Evolutionary conservation across 2,113 vertebrate species (phyloP), one percentile per base, ranked within the genome.

Genomic region (Pluvianellus socialis): DNA sequence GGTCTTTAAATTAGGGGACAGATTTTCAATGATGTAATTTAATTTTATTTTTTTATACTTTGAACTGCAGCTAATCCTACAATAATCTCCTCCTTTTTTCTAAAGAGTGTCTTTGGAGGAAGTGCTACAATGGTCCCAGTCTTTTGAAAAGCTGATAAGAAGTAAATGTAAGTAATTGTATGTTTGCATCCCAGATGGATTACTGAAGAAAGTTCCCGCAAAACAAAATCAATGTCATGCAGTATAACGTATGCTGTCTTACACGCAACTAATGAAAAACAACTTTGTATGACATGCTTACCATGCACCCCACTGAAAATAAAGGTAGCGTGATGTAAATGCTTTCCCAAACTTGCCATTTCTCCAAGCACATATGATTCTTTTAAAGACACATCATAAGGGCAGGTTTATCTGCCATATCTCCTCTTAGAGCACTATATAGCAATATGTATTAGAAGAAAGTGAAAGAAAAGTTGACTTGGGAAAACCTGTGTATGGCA

Each of bases 71-170:
- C 16, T 86, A 90, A 92, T 77, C 26, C 23, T 56, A 65, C 53
- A 91, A 89, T 50, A 38, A 70, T 32, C 20, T 73, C 74, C 40
- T 82, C 17, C 24, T 97, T 52, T 94, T 96, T 94, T 86, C 73
- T 92, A 68, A 96, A 98, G 97, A 6, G 7, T 97, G 8, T 93
- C 96, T 68, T 74, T 95, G 82, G 97, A 98, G 10, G 97, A 98
- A 94, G 92, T 95, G 10, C 75, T 97, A 14, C 88, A 94, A 63
- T 97, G 97, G 97, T 96, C 97, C 70, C 97, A 97, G 68, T 97
- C 97, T 65, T 98, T 98, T 32, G 96, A 98, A 94, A 97, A 94
- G 17, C 27, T 98, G 84, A 95, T 98, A 96, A 88, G 92, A 35
- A 98, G 96, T 28, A 98, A 97, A 96, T 52, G 92, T 98, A 93